A percentile compares a stretch with the other conserved stretches of the same genome.
Conservation (phyloP, 2,888 invertebrate species). For the Opisthograptis luteolata region DNA sequence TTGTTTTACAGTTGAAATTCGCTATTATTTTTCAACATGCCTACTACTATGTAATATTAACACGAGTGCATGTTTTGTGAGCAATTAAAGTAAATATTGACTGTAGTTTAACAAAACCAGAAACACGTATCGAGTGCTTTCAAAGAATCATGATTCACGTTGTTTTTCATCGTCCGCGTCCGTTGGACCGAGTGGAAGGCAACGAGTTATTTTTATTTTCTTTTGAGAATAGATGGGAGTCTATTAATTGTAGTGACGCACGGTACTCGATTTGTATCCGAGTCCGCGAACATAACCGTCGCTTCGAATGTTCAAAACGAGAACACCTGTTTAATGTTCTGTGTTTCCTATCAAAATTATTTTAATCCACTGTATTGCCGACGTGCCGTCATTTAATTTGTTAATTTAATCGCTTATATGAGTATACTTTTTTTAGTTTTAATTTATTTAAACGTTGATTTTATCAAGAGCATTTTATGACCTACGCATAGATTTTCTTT, state of each 20-base stretch:
- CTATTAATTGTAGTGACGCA: slow-evolving; percentile 82
- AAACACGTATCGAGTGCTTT: slow-evolving; percentile 61
- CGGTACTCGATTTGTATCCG: slow-evolving; percentile 48
- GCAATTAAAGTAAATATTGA: slow-evolving; percentile 64
- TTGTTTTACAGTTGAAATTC: background rate
- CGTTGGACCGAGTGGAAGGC: slow-evolving; percentile 53
- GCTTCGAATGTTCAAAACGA: slow-evolving; percentile 46
- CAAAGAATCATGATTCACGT: slow-evolving; percentile 72
- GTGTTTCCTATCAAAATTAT: slow-evolving; percentile 13
- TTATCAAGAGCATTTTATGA: too few relatives aligned
- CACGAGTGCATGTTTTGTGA: slow-evolving; percentile 38
- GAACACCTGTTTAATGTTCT: slow-evolving; percentile 61
- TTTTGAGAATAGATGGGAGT: slow-evolving; percentile 75
- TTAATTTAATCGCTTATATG: background rate
- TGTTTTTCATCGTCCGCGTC: slow-evolving; percentile 62
- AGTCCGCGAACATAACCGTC: slow-evolving; percentile 46
- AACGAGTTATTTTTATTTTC: slow-evolving; percentile 77
- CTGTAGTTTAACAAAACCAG: slow-evolving; percentile 57
- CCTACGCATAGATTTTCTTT: too few relatives aligned
- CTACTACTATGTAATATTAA: slow-evolving; percentile 26
- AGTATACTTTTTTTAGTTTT: background rate
- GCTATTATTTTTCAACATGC: slow-evolving; percentile 11
- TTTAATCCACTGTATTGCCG: slow-evolving; percentile 3
- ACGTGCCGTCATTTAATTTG: background rate
- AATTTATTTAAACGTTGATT: too few relatives aligned